Evolutionary conservation across 2,797 vertebrate genomes (phyloP).

Genomic region (Ctenochaetus hawaiiensis): DNA sequence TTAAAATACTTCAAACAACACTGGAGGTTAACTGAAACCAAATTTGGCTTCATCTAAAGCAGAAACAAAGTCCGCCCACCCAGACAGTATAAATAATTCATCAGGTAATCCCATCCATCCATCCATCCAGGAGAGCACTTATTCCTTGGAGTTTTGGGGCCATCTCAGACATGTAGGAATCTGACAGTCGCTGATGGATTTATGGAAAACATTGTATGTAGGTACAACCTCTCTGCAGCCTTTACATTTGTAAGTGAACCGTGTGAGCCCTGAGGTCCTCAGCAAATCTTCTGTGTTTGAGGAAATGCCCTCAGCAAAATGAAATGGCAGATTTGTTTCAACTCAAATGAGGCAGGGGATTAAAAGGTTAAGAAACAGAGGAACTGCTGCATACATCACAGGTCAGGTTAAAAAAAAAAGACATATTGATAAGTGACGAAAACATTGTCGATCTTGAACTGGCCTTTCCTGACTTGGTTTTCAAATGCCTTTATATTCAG

Average conservation of each 20-base stretch:
- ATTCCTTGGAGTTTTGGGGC: conserved; percentile 60
- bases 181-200: conserved; percentile 58
- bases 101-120: conserved; percentile 34
- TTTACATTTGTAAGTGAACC: conserved; percentile 69
- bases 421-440: too few species aligned
- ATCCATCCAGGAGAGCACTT: conserved; percentile 46
- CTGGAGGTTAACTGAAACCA: conserved; percentile 37
- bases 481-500: too few species aligned
- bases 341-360: conserved; percentile 12
- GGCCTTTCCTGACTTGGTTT: too few species aligned
- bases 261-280: conserved; percentile 51
- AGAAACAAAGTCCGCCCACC: conserved; percentile 51
- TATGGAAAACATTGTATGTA: conserved; percentile 57
- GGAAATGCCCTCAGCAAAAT: conserved; percentile 55
- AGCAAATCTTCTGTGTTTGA: conserved; percentile 31
- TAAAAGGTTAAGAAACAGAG: conserved; percentile 14
- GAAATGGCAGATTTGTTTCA: conserved; percentile 58
- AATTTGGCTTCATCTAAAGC: conserved; percentile 46
- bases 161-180: conserved; percentile 54
- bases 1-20: conserved; percentile 28
- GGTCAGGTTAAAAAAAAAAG: conserved; percentile 8
- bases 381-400: conserved; percentile 14
- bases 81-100: conserved; percentile 74
- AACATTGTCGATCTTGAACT: too few species aligned
- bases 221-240: conserved; percentile 63